Percentiles rank a stretch among this genome's conserved stretches.
Conservation (phyloP, 2,797 vertebrate species). For the Jordanella pulchra region DNA sequence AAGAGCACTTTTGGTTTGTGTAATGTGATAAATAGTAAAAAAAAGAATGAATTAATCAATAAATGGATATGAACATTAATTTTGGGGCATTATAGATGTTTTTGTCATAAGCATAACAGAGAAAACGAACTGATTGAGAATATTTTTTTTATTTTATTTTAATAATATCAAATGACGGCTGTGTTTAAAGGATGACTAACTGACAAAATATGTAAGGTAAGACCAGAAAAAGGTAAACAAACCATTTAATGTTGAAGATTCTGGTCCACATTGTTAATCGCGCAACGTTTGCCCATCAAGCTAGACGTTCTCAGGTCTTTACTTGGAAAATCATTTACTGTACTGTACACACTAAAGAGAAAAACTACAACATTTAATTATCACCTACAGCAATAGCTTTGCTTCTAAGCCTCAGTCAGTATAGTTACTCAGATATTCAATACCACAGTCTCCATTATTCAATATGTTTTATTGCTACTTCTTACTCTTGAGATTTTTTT, state of each 20-base stretch:
- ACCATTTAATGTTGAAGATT: neutral
- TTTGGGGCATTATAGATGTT: neutral
- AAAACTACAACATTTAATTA: neutral
- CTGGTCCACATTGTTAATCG: neutral
- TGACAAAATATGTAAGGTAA: neutral
- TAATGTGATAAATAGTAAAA: neutral
- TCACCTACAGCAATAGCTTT: neutral
- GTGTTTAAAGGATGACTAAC: neutral
- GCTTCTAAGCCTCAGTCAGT: slow-evolving; percentile 1
- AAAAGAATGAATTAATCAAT: too few relatives aligned
- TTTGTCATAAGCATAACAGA: neutral
- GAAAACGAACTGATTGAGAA: neutral
- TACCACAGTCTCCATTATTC: slow-evolving; percentile 2
- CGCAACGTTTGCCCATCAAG: neutral
- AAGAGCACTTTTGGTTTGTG: neutral
- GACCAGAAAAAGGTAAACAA: neutral
- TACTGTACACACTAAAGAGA: neutral
- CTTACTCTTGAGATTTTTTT: neutral
- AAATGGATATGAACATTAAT: neutral
- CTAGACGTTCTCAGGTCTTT: neutral
- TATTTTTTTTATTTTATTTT: neutral
- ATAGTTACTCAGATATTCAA: slow-evolving; percentile 1
- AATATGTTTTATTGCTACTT: neutral
- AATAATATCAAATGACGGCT: neutral
- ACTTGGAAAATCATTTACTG: neutral